Percentiles rank a stretch among this genome's conserved stretches.
Evolutionary conservation across 2,888 invertebrate genomes (phyloP).

Genomic region (Himalopsyche tibetana): DNA sequence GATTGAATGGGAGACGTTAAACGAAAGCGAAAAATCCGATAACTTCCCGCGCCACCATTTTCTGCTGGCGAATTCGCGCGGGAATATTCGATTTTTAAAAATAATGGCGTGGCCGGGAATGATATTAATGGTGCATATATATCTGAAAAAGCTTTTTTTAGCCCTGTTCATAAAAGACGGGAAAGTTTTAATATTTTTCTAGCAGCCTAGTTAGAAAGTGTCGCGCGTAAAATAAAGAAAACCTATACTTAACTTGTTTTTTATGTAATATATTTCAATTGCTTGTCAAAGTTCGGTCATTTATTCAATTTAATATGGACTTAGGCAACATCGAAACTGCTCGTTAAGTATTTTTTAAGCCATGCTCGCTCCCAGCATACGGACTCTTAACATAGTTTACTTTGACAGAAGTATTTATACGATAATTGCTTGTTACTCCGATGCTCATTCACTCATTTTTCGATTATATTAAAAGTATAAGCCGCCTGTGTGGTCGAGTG

Average conservation of each 20-base stretch:
- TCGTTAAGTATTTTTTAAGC: no score
- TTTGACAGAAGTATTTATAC: no score
- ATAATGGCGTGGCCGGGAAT: slow-evolving; percentile 18
- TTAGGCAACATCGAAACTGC: no score
- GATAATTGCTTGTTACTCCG: no score
- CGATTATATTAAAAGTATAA: no score
- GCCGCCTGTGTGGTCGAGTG: no score
- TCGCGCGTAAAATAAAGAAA: neutral
- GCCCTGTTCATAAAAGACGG: neutral
- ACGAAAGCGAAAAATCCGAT: slow-evolving; percentile 24
- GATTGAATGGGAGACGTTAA: slow-evolving; percentile 21
- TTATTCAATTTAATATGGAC: no score
- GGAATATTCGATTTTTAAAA: slow-evolving; percentile 26
- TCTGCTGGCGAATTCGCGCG: neutral
- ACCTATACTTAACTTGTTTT: neutral
- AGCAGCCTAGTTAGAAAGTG: neutral
- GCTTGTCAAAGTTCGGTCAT: no score
- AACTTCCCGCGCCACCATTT: slow-evolving; percentile 23
- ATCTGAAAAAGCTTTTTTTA: neutral
- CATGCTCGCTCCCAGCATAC: no score
- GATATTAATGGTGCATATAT: slow-evolving; percentile 22
- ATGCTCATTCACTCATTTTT: no score
- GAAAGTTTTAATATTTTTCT: neutral
- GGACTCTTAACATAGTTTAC: no score
- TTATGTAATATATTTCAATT: no score